Percentiles rank a stretch among this genome's conserved stretches.
phyloP scores from a whole-genome alignment of 2,888 invertebrate species.

The Melanophora roralis region DNA sequence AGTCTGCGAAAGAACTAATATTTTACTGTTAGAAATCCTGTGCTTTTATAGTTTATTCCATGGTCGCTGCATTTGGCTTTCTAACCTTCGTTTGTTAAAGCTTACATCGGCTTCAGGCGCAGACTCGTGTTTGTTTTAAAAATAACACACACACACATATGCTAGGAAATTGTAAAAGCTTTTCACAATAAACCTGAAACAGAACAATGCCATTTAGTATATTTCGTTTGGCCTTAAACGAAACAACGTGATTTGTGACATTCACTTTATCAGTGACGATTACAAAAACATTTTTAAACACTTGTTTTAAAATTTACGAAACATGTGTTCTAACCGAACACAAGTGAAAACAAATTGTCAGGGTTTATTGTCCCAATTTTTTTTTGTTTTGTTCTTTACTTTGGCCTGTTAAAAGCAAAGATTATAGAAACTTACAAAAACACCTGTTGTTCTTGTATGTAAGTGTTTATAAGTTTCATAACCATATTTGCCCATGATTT shows the following conservation, averaged over 20 bases:
- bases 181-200: background rate
- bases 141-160: background rate
- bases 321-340: slow-evolving; percentile 40
- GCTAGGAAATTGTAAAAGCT: slow-evolving; percentile 16
- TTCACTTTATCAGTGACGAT: slow-evolving; percentile 28
- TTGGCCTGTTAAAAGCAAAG: background rate
- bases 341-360: background rate
- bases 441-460: slow-evolving; percentile 36
- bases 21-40: background rate
- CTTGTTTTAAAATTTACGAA: slow-evolving; percentile 12
- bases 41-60: slow-evolving; percentile 58
- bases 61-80: slow-evolving; percentile 32
- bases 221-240: slow-evolving; percentile 57
- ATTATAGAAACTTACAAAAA: slow-evolving; percentile 5
- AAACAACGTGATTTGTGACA: slow-evolving; percentile 63
- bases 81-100: slow-evolving; percentile 53
- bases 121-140: slow-evolving; percentile 32
- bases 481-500: slow-evolving; percentile 1
- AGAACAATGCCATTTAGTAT: slow-evolving; percentile 31
- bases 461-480: background rate
- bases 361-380: slow-evolving; percentile 39
- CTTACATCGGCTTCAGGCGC: slow-evolving; percentile 26
- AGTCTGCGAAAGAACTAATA: slow-evolving; percentile 55
- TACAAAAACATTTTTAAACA: slow-evolving; percentile 14
- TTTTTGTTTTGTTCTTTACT: too few species aligned